Conservation (phyloP, 2,113 vertebrate genomes). For the Tetrax tetrax region DNA sequence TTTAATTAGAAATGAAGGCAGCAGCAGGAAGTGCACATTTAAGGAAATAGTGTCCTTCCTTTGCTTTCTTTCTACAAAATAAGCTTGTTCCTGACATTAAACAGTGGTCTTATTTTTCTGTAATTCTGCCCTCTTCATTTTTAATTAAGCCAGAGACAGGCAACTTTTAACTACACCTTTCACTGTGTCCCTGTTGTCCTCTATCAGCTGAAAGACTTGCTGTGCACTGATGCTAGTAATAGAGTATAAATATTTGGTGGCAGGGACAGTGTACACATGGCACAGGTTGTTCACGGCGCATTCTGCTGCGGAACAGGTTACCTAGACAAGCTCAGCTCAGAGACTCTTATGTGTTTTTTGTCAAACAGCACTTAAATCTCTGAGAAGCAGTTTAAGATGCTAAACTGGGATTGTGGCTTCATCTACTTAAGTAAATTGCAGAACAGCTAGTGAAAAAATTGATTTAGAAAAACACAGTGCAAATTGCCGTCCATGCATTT, state of each 20-base stretch:
- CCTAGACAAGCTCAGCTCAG: neutral
- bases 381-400: neutral
- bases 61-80: neutral
- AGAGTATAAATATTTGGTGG: neutral
- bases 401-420: neutral
- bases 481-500: neutral
- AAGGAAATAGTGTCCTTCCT: neutral
- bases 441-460: neutral
- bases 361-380: neutral
- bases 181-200: neutral
- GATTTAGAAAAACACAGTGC: neutral
- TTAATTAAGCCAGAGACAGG: neutral
- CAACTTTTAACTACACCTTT: neutral
- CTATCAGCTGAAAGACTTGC: neutral
- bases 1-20: neutral
- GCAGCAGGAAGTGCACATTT: neutral
- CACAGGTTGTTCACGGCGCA: neutral
- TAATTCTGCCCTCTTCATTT: neutral
- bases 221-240: neutral
- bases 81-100: neutral
- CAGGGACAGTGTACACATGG: accelerated
- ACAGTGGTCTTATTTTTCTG: neutral
- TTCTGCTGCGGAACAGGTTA: neutral
- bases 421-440: neutral
- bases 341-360: neutral